Evolutionary conservation across 2,888 invertebrate species (phyloP).

Genomic region (Brachynemurus nebulosus): DNA sequence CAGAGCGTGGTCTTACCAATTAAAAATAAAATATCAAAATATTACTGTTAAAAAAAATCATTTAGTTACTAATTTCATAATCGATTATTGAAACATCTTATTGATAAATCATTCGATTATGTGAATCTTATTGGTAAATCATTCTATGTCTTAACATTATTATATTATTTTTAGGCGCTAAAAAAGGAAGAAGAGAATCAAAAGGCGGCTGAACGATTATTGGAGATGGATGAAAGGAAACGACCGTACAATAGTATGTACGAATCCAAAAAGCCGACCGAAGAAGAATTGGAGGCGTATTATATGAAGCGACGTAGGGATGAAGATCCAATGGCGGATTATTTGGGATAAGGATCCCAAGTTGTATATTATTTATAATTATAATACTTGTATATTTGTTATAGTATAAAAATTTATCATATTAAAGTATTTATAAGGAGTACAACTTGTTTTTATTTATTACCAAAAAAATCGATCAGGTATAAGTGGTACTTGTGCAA

Average conservation of each 20-base stretch:
- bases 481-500: no score
- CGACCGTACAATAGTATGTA: slow-evolving; percentile 88
- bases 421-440: no score
- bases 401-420: no score
- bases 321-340: slow-evolving; percentile 90
- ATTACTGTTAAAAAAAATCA: no score
- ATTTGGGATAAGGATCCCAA: no score
- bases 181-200: slow-evolving; percentile 47
- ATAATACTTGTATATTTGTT: no score
- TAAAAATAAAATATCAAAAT: no score
- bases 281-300: slow-evolving; percentile 89
- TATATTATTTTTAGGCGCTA: slow-evolving; percentile 39
- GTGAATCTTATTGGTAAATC: slow-evolving; percentile 4
- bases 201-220: slow-evolving; percentile 45
- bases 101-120: slow-evolving; percentile 5
- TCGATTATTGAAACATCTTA: slow-evolving; percentile 6
- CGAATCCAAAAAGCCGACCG: slow-evolving; percentile 70
- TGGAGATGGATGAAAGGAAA: slow-evolving; percentile 75
- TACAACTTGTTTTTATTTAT: no score
- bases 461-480: no score
- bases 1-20: no score
- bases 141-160: slow-evolving; percentile 7
- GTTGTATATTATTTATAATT: no score
- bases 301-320: slow-evolving; percentile 69
- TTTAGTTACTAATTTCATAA: no score